Evolutionary conservation across 2,888 invertebrate genomes (phyloP).

Genomic region (Amphipoea lucens): DNA sequence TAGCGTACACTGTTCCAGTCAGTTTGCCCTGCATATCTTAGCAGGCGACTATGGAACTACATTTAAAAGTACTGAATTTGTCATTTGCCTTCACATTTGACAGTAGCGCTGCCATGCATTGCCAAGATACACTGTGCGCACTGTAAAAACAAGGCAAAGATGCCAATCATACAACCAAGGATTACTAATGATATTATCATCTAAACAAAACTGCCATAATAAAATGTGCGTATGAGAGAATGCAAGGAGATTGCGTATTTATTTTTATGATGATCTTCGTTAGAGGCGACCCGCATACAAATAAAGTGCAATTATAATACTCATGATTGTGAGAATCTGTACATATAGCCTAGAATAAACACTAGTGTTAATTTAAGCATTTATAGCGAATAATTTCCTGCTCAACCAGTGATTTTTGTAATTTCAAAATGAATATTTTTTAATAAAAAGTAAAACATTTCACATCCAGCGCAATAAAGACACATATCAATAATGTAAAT

Average conservation of each 20-base stretch:
- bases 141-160: constrained; percentile 39
- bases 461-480: constrained; percentile 81
- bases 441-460: constrained; percentile 66
- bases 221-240: constrained; percentile 47
- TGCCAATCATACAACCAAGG: constrained; percentile 49
- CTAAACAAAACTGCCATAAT: constrained; percentile 62
- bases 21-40: constrained; percentile 5
- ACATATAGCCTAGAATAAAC: constrained; percentile 81
- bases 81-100: constrained; percentile 24
- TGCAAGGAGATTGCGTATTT: constrained; percentile 79
- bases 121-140: constrained; percentile 4
- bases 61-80: constrained; percentile 52
- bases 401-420: constrained; percentile 69
- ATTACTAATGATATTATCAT: constrained; percentile 36
- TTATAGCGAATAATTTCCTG: constrained; percentile 76
- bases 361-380: constrained; percentile 87
- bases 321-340: constrained; percentile 89
- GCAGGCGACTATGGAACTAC: constrained; percentile 30
- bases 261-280: constrained; percentile 80
- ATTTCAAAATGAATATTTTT: constrained; percentile 67
- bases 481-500: constrained; percentile 84
- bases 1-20: constrained; percentile 52
- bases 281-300: constrained; percentile 82
- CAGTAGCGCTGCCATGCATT: constrained; percentile 12
- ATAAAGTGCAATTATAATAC: constrained; percentile 90